Conservation (phyloP, 2,797 vertebrate species). For the Lutra lutra region DNA sequence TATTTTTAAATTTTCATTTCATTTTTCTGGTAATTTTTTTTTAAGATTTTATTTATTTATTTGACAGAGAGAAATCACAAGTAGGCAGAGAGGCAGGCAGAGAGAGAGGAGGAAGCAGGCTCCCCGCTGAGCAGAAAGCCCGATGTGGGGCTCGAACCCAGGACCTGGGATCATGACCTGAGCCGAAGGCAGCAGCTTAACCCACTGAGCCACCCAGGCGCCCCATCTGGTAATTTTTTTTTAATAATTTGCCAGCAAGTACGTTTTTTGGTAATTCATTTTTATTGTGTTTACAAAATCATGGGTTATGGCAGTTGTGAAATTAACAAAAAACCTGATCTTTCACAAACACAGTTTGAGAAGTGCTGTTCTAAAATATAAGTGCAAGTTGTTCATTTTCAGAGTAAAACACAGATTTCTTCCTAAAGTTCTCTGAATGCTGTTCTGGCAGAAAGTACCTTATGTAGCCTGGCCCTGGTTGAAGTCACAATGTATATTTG, state of each 20-base stretch:
- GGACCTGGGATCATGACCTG: too few relatives aligned
- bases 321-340: neutral
- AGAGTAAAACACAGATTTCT: neutral
- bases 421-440: neutral
- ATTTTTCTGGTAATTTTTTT: constrained; percentile 4
- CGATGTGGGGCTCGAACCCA: too few relatives aligned
- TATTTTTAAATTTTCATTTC: neutral
- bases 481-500: neutral
- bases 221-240: too few relatives aligned
- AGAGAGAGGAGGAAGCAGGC: too few relatives aligned
- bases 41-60: too few relatives aligned
- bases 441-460: neutral
- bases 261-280: neutral
- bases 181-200: too few relatives aligned
- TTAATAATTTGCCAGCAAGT: too few relatives aligned
- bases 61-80: too few relatives aligned
- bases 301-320: neutral
- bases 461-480: neutral
- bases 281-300: constrained; percentile 3
- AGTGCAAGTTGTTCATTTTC: neutral
- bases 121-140: too few relatives aligned
- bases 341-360: neutral
- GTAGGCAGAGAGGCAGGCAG: too few relatives aligned
- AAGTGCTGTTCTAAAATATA: neutral
- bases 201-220: too few relatives aligned